Evolutionary conservation across 2,888 invertebrate species (phyloP).

Genomic region (Stenodera caucasica): DNA sequence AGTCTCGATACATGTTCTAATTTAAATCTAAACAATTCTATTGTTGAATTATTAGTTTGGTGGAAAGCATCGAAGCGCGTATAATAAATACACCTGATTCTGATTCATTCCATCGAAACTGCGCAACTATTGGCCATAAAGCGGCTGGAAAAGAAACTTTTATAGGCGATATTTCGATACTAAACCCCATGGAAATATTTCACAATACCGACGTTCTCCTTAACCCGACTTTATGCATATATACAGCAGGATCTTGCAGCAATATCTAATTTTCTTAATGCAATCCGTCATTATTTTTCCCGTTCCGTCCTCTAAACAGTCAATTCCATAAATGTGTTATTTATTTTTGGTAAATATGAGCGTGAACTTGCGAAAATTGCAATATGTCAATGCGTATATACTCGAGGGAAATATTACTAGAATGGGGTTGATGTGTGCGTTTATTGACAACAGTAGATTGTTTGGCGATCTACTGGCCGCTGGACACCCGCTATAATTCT

Average conservation of each 20-base stretch:
- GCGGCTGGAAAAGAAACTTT: constrained; percentile 47
- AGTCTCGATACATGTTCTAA: constrained; percentile 23
- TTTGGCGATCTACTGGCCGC: constrained; percentile 54
- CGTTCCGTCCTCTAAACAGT: background rate
- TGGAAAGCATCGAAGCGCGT: too few relatives aligned
- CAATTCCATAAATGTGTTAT: background rate
- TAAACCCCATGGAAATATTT: constrained; percentile 52
- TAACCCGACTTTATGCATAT: too few relatives aligned
- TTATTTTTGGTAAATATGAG: constrained; percentile 38
- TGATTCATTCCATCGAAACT: constrained; percentile 42
- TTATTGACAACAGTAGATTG: constrained; percentile 57
- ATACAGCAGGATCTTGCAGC: too few relatives aligned
- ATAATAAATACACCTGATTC: constrained; percentile 45
- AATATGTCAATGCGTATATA: constrained; percentile 51
- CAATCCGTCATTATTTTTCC: background rate
- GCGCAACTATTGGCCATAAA: constrained; percentile 38
- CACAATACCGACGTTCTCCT: constrained; percentile 46
- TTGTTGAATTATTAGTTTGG: background rate
- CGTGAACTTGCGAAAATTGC: constrained; percentile 51
- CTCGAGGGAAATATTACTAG: constrained; percentile 56
- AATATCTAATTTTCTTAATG: constrained; percentile 5
- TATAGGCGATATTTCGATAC: constrained; percentile 47
- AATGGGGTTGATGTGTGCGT: constrained; percentile 49
- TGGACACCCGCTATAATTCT: constrained; percentile 55
- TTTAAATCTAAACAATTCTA: constrained; percentile 10